phyloP scores from a whole-genome alignment of 2,888 invertebrate species.

The Tholera decimalis region DNA sequence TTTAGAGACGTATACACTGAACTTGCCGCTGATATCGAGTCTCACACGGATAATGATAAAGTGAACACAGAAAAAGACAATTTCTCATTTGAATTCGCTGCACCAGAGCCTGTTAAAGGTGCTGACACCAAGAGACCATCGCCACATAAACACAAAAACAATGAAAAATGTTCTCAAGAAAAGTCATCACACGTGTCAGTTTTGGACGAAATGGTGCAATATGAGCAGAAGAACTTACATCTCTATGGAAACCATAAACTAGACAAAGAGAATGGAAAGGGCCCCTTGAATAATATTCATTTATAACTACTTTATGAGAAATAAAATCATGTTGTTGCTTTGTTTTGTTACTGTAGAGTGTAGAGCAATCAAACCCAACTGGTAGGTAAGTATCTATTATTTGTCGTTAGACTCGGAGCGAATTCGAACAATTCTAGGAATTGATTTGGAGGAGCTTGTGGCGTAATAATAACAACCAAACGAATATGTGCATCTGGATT shows the following conservation, averaged over 20 bases:
- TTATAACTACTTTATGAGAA: slow-evolving; percentile 36
- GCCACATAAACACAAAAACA: neutral
- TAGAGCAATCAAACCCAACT: neutral
- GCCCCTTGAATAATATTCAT: slow-evolving; percentile 60
- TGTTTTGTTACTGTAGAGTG: neutral
- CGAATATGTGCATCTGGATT: too few species aligned
- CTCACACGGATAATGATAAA: neutral
- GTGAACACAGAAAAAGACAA: neutral
- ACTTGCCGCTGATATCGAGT: neutral
- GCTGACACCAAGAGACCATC: fast-evolving
- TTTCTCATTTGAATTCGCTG: fast-evolving
- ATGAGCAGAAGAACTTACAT: slow-evolving; percentile 42
- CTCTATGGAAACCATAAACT: slow-evolving; percentile 61
- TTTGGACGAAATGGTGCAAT: slow-evolving; percentile 51
- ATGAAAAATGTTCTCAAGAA: neutral
- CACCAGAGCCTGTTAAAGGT: neutral
- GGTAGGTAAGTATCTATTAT: too few species aligned
- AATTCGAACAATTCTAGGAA: too few species aligned
- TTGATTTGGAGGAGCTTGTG: too few species aligned
- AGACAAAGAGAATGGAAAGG: neutral
- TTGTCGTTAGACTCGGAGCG: too few species aligned
- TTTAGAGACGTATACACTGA: slow-evolving; percentile 20
- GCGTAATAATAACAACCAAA: too few species aligned
- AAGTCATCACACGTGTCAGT: slow-evolving; percentile 25
- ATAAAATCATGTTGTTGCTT: slow-evolving; percentile 9